Conservation (phyloP, 2,888 invertebrate species). For the Hypomecis punctinalis region DNA sequence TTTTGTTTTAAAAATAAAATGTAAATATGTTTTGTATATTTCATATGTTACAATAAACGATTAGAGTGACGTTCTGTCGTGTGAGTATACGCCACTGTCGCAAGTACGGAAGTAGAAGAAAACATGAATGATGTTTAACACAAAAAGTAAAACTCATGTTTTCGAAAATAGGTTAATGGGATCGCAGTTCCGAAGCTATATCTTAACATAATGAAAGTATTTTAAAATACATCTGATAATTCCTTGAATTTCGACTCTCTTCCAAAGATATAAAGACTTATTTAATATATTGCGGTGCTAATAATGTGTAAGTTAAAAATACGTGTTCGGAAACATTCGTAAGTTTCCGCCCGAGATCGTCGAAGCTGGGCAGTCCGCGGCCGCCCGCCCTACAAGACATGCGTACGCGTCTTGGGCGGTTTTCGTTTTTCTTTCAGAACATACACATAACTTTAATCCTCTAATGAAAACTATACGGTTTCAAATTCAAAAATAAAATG, state of each 20-base stretch:
- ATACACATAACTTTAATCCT: slow-evolving; percentile 3
- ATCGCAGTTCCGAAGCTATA: slow-evolving; percentile 61
- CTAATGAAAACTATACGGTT: neutral
- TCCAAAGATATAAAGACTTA: slow-evolving; percentile 33
- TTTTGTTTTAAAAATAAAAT: too few relatives aligned
- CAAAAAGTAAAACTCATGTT: slow-evolving; percentile 30
- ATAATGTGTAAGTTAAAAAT: slow-evolving; percentile 75
- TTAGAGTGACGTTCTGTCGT: too few relatives aligned
- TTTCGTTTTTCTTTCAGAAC: slow-evolving; percentile 44
- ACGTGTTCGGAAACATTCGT: slow-evolving; percentile 71
- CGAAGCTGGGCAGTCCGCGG: slow-evolving; percentile 62
- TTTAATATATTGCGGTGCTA: slow-evolving; percentile 42
- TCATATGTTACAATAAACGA: too few relatives aligned
- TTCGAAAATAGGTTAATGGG: slow-evolving; percentile 78
- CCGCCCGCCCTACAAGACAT: slow-evolving; percentile 67
- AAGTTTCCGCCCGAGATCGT: slow-evolving; percentile 58
- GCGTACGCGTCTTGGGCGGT: slow-evolving; percentile 73
- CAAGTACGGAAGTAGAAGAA: slow-evolving; percentile 15
- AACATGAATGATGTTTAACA: slow-evolving; percentile 34
- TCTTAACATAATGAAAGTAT: slow-evolving; percentile 67
- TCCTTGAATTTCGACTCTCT: slow-evolving; percentile 26
- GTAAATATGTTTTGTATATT: too few relatives aligned
- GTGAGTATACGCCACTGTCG: too few relatives aligned
- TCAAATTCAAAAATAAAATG: neutral
- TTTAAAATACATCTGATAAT: slow-evolving; percentile 34